A percentile compares a stretch with the other conserved stretches of the same genome.
phyloP scores from a whole-genome alignment of 2,113 vertebrate genomes.

The Rafetus swinhoei region DNA sequence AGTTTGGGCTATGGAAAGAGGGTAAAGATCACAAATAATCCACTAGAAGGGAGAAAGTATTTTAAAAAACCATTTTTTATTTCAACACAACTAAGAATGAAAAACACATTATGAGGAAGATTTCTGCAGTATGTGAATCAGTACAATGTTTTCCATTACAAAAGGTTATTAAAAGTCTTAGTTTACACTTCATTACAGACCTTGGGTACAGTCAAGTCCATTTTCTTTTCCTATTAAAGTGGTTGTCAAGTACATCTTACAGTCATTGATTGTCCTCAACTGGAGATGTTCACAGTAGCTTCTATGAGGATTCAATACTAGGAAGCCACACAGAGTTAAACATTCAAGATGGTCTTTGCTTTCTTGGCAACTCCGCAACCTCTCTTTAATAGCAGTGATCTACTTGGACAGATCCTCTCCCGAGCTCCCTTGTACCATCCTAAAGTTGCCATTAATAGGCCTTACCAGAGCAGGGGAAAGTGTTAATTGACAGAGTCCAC shows the following conservation, averaged over 20 bases:
- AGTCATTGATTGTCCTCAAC: neutral
- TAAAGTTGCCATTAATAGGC: neutral
- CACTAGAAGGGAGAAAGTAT: neutral
- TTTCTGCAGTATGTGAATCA: neutral
- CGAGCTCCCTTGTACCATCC: neutral
- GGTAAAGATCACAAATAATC: neutral
- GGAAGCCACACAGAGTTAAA: neutral
- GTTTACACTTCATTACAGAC: neutral
- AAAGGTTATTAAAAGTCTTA: neutral
- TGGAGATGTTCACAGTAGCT: neutral
- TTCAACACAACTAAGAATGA: neutral
- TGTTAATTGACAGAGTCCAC: neutral
- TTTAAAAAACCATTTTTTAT: neutral
- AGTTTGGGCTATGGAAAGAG: neutral
- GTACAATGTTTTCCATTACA: neutral
- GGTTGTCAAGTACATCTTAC: neutral
- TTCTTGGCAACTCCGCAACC: neutral
- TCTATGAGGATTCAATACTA: neutral
- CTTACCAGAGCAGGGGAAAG: neutral
- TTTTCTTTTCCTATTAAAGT: neutral
- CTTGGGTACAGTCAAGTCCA: neutral
- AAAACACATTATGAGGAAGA: neutral
- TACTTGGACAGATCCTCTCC: neutral
- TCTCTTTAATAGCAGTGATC: neutral
- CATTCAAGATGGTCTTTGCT: neutral